Evolutionary conservation across 1,140 invertebrate species (phyloP).

Genomic region (Scaptomyza graminum): DNA sequence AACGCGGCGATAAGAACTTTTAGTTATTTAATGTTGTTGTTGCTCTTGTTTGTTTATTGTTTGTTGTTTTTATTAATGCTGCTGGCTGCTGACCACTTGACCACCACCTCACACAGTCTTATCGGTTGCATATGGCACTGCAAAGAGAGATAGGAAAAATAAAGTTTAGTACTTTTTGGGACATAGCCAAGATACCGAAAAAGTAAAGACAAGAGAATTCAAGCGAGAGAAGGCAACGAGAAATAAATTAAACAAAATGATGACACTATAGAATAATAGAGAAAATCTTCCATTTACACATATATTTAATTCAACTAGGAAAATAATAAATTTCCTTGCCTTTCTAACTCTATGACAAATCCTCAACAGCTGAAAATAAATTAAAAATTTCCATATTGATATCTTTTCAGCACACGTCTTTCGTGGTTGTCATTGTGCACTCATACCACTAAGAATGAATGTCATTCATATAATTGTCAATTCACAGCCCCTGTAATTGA

Average conservation of each 20-base stretch:
- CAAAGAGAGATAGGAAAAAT: slow-evolving; percentile 17
- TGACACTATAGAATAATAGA: too few species aligned
- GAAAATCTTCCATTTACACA: too few species aligned
- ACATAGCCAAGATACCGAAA: neutral
- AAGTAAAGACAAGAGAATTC: too few species aligned
- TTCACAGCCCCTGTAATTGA: neutral
- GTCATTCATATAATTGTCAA: too few species aligned
- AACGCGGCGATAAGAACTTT: slow-evolving; percentile 6
- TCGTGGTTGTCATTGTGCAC: neutral
- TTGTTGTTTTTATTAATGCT: slow-evolving; percentile 21
- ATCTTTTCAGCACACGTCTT: neutral
- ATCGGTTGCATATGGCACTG: slow-evolving; percentile 81
- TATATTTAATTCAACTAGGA: too few species aligned
- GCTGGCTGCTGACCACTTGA: slow-evolving; percentile 62
- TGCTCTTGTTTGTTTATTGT: neutral
- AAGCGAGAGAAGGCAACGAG: too few species aligned
- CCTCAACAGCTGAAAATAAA: too few species aligned
- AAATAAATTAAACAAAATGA: too few species aligned
- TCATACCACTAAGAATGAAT: too few species aligned
- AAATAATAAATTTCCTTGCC: too few species aligned
- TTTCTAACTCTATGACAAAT: too few species aligned
- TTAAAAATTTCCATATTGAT: too few species aligned
- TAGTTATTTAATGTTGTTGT: slow-evolving; percentile 1
- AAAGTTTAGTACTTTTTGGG: neutral
- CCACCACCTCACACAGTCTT: slow-evolving; percentile 67